A percentile compares a stretch with the other conserved stretches of the same genome.
Evolutionary conservation across 2,113 vertebrate genomes (phyloP).

Genomic region (Epinephelus fuscoguttatus): DNA sequence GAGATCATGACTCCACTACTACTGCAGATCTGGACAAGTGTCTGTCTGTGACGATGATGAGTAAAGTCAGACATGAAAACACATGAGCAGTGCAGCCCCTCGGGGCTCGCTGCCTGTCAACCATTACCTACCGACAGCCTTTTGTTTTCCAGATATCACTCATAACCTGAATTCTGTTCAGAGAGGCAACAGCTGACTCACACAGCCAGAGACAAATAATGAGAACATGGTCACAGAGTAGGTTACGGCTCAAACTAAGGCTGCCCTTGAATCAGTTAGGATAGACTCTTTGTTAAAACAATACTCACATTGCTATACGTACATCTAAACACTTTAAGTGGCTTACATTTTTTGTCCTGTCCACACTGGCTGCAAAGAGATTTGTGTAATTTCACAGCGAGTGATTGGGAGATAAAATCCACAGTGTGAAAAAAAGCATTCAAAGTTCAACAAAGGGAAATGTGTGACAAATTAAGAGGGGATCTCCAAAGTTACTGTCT

Average conservation of each 20-base stretch:
- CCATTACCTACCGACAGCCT: conserved; percentile 8
- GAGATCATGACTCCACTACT: conserved; percentile 37
- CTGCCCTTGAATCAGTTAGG: background rate
- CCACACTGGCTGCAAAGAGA: background rate
- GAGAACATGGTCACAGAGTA: background rate
- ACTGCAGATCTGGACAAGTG: conserved; percentile 68
- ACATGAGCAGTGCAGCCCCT: conserved; percentile 30
- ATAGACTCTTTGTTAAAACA: background rate
- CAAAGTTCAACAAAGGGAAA: background rate
- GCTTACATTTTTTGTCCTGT: background rate
- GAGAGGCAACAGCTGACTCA: conserved; percentile 20
- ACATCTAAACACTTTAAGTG: background rate
- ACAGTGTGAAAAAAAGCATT: background rate
- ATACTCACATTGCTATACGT: background rate
- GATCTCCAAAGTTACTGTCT: background rate
- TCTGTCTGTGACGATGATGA: conserved; percentile 59
- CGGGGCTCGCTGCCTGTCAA: conserved; percentile 26
- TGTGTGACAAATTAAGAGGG: background rate
- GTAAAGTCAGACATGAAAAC: conserved; percentile 62
- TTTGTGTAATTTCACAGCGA: background rate
- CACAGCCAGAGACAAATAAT: background rate
- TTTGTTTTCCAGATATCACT: conserved; percentile 30
- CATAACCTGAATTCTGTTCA: conserved; percentile 21
- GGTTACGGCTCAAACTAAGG: background rate
- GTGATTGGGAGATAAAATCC: background rate